Evolutionary conservation across 64 coral and sea anemone species (phyloP).

Genomic region (Montipora foliosa): DNA sequence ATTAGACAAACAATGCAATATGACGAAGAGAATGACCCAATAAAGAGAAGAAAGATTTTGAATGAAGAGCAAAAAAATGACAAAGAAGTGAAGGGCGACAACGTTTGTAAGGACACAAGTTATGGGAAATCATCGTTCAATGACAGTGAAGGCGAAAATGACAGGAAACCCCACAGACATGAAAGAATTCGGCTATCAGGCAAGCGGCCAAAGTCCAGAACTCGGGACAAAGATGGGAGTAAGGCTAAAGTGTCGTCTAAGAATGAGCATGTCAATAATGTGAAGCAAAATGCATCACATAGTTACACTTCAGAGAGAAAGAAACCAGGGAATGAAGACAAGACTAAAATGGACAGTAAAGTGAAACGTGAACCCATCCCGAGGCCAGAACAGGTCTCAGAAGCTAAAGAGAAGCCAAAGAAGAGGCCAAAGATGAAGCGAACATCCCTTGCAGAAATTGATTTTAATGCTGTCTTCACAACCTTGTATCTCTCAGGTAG

Average conservation of each 20-base stretch:
- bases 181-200: background rate
- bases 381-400: background rate
- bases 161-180: conserved; percentile 19
- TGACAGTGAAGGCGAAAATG: background rate
- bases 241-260: background rate
- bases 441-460: background rate
- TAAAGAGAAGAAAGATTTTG: background rate
- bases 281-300: background rate
- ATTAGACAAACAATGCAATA: background rate
- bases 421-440: background rate
- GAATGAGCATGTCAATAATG: background rate
- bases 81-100: background rate
- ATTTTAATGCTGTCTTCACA: background rate
- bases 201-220: background rate
- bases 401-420: background rate
- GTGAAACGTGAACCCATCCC: background rate
- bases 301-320: background rate
- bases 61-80: background rate
- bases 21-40: background rate
- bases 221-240: background rate
- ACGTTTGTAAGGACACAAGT: background rate
- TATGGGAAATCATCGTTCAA: background rate
- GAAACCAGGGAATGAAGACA: background rate
- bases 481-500: conserved; percentile 16
- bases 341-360: background rate